Base-by-base conservation (phyloP, 2,113 vertebrate species). In the Nannobrachium achirus region DNA sequence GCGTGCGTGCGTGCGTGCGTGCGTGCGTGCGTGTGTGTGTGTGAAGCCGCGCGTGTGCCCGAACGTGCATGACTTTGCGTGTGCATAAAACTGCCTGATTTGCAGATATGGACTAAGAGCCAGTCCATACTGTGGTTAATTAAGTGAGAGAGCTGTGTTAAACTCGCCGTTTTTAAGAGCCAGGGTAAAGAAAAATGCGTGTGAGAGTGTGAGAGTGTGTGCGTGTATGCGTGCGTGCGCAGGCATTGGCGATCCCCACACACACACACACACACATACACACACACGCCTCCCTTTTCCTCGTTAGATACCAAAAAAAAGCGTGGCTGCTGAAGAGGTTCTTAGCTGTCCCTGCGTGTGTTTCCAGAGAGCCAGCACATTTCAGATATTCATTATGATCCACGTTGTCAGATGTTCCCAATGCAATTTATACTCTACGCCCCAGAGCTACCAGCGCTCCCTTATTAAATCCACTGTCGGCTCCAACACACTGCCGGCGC, bases 61-160 rank as follows among this genome's bases (percentile, higher is more conserved):
- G 25, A 25, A 4, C 4, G 25, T 25, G 25, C 25, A 25, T 2
- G 25, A 25, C 25, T 25, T 2, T 25, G 69, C 40, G 57, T 42
- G 13, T 16, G n/a, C 40, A 13, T 57, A 82, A 90, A 88, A 89
- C 75, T 89, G 87, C 79, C 82, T 81, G 86, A 86, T 88, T 86
- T 82, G 88, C 90, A 86, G 85, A 89, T 86, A 83, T 82, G 79
- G 69, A 81, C 80, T 83, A 80, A 80, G 76, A 83, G 77, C 56
- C 55, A 79, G 86, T 82, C 87, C 86, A 84, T 85, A 80, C 77
- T 77, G 81, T 83, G 83, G 78, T 90, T 90, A 90, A 91, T 91
- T 89, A 91, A 90, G 87, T 86, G 89, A 81, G 80, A 87, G 86
- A 90, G 81, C 82, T 76, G 81, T 82, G 86, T 88, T 81, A 86